Conservation (phyloP, 2,113 vertebrate genomes). For the Polypterus bichir region DNA sequence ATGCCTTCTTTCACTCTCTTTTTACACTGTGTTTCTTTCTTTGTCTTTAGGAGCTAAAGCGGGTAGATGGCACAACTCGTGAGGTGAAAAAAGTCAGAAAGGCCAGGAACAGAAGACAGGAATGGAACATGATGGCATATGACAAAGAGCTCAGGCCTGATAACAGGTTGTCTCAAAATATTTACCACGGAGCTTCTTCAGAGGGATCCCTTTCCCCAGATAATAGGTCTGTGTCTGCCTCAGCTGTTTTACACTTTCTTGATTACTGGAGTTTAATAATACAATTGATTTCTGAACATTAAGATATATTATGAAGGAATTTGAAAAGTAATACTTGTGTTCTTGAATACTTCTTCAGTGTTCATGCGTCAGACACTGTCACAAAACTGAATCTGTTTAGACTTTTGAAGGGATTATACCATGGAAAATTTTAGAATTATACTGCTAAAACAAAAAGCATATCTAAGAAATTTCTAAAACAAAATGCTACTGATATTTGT, state of each 20-base stretch:
- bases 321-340: too few relatives aligned
- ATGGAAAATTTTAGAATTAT: too few relatives aligned
- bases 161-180: slow-evolving; percentile 79
- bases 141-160: slow-evolving; percentile 97
- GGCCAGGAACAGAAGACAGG: slow-evolving; percentile 93
- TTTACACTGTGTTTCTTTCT: slow-evolving; percentile 22
- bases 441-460: too few relatives aligned
- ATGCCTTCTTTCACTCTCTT: slow-evolving; percentile 40
- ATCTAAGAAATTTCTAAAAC: too few relatives aligned
- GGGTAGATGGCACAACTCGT: slow-evolving; percentile 85
- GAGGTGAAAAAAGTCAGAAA: slow-evolving; percentile 99
- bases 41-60: slow-evolving; percentile 73
- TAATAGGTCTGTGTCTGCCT: slow-evolving; percentile 65
- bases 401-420: too few relatives aligned
- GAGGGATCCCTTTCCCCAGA: slow-evolving; percentile 94
- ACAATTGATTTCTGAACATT: not conserved
- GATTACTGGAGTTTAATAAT: not conserved
- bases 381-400: too few relatives aligned
- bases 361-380: too few relatives aligned
- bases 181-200: slow-evolving; percentile 79
- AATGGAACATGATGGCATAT: slow-evolving; percentile 98
- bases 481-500: too few relatives aligned
- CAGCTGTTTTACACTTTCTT: not conserved
- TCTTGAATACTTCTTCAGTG: too few relatives aligned
- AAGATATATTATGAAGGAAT: not conserved